Evolutionary conservation across 2,113 vertebrate genomes (phyloP).

Genomic region (Oostethus manadensis): DNA sequence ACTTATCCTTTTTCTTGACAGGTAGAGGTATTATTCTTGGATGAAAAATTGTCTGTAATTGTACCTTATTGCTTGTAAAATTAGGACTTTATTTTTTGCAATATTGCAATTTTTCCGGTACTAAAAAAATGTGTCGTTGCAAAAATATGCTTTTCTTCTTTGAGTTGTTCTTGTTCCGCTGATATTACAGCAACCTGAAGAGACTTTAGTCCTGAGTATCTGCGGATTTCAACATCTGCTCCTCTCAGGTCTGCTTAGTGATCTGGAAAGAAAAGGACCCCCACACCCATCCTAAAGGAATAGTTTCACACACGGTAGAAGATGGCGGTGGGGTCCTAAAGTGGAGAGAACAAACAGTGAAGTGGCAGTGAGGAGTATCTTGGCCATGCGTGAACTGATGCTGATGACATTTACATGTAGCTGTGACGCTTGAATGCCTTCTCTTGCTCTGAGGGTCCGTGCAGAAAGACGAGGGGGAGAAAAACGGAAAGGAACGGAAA

Average conservation of each 20-base stretch:
- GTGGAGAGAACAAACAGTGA: conserved; percentile 32
- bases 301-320: conserved; percentile 29
- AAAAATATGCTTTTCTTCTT: too few relatives aligned
- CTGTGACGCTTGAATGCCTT: conserved; percentile 47
- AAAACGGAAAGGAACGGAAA: conserved; percentile 20
- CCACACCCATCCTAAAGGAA: conserved; percentile 28
- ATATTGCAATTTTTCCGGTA: too few relatives aligned
- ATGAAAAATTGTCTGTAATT: too few relatives aligned
- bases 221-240: conserved; percentile 15
- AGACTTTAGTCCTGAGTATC: conserved; percentile 14
- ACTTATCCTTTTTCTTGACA: too few relatives aligned
- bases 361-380: conserved; percentile 29
- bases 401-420: conserved; percentile 66
- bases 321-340: conserved; percentile 27
- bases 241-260: conserved; percentile 27
- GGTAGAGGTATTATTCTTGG: too few relatives aligned
- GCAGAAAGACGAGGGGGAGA: not conserved
- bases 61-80: too few relatives aligned
- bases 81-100: too few relatives aligned
- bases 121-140: too few relatives aligned
- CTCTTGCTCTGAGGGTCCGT: conserved; percentile 35
- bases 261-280: conserved; percentile 42
- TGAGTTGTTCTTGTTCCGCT: too few relatives aligned
- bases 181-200: not conserved
- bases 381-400: conserved; percentile 61